Evolutionary conservation across 2,888 invertebrate species (phyloP).

Genomic region (Trissoscelio sp.): DNA sequence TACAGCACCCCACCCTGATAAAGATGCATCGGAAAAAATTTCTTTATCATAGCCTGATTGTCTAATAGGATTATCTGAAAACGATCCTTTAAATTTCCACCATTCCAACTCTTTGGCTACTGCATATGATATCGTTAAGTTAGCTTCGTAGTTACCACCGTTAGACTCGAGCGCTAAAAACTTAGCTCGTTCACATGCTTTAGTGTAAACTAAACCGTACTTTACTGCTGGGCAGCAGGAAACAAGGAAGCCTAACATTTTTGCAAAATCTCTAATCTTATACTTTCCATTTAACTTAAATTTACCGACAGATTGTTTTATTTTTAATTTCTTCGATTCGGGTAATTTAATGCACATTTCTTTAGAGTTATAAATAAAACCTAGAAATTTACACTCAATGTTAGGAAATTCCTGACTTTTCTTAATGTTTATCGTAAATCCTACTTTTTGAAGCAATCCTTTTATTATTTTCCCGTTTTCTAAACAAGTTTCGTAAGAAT

Average conservation of each 20-base stretch:
- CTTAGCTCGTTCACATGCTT: conserved; percentile 30
- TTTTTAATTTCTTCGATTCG: not conserved
- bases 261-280: conserved; percentile 8
- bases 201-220: conserved; percentile 30
- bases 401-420: not conserved
- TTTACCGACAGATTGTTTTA: not conserved
- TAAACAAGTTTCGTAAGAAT: not conserved
- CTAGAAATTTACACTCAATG: conserved; percentile 5
- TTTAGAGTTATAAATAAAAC: conserved; percentile 28
- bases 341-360: conserved; percentile 32
- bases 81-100: not conserved
- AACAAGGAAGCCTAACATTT: conserved; percentile 23
- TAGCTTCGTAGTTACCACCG: conserved; percentile 24
- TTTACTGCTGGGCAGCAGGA: conserved; percentile 41
- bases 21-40: conserved; percentile 61
- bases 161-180: conserved; percentile 22
- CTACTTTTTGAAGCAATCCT: not conserved
- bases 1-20: conserved; percentile 52
- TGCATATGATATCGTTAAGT: not conserved
- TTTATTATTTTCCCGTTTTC: not conserved
- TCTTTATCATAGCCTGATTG: conserved; percentile 18
- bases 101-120: not conserved
- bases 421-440: conserved; percentile 15
- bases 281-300: not conserved
- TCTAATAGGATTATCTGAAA: conserved; percentile 8